Evolutionary conservation across 2,113 vertebrate species (phyloP).

Genomic region (Indri indri): DNA sequence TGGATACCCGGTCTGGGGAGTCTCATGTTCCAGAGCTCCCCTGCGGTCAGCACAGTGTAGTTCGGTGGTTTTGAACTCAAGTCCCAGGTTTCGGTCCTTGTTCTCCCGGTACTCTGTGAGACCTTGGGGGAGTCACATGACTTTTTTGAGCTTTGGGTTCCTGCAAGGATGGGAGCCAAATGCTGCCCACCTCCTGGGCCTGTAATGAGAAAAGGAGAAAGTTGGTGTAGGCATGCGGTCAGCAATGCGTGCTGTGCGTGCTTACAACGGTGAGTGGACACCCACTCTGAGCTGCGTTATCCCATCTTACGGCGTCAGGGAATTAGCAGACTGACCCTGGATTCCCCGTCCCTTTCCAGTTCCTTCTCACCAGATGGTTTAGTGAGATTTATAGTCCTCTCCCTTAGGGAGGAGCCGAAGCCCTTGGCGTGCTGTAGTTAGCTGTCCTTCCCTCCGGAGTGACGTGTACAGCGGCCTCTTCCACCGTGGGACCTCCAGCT

Average conservation of each 20-base stretch:
- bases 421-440: not conserved
- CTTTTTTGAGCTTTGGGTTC: not conserved
- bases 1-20: not conserved
- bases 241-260: accelerated
- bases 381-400: not conserved
- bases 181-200: not conserved
- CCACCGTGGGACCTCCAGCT: accelerated
- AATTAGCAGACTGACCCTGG: not conserved
- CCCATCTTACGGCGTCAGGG: accelerated
- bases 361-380: not conserved
- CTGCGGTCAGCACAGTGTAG: accelerated
- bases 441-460: too few species aligned
- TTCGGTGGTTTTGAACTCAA: not conserved
- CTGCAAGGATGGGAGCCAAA: not conserved
- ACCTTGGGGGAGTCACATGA: not conserved
- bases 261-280: accelerated
- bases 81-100: not conserved
- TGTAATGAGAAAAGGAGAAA: not conserved
- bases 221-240: not conserved
- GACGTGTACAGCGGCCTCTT: not conserved
- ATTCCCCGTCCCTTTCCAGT: not conserved
- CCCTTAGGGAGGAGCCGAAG: not conserved
- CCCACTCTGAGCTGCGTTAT: not conserved
- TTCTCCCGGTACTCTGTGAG: not conserved
- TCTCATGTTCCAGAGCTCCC: accelerated